These are phyloP conservation scores for Rhinopithecus roxellana DNA, from an alignment of 2,113 vertebrate genomes.

Conservation along the genomic window DNA sequence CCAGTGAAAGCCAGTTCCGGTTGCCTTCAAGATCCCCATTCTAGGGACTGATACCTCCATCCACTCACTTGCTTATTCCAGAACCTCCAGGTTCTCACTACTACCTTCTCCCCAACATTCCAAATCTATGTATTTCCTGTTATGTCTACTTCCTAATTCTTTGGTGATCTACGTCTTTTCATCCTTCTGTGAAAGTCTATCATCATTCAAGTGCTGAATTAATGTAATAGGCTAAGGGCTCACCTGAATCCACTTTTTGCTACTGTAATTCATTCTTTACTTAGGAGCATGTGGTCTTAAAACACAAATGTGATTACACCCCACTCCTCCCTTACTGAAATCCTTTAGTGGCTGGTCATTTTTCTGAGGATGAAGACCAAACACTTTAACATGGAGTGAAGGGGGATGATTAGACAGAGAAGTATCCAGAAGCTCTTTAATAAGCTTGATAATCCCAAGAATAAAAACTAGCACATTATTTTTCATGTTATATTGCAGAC, in stretches of 20 bases:
- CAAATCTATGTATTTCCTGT: neutral
- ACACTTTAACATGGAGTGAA: neutral
- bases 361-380: neutral
- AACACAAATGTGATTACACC: neutral
- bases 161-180: neutral
- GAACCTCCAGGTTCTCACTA: neutral
- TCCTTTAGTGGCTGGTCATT: neutral
- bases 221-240: neutral
- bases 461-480: neutral
- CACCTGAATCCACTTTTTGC: neutral
- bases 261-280: neutral
- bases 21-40: neutral
- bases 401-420: neutral
- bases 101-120: neutral
- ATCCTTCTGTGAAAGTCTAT: neutral
- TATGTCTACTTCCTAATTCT: neutral
- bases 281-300: neutral
- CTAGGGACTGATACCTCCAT: neutral
- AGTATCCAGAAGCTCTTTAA: neutral
- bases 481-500: neutral
- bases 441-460: neutral
- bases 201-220: neutral
- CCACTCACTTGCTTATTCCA: neutral
- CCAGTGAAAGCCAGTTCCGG: neutral
- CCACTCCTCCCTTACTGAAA: neutral